phyloP scores from a whole-genome alignment of 1,140 invertebrate species.

The Cydia strobilella region DNA sequence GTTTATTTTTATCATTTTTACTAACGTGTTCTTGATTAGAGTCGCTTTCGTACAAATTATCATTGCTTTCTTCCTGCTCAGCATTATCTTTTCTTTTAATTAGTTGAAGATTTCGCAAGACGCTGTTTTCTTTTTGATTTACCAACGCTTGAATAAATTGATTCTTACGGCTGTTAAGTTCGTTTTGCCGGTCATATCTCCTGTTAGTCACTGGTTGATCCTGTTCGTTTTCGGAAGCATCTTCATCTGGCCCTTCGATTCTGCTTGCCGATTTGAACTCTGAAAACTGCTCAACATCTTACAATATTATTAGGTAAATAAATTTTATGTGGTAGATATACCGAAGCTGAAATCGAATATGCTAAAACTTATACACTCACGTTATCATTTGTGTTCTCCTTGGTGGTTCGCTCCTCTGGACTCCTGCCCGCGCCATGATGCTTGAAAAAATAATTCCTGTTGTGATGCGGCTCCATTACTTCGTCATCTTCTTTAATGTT shows the following conservation, averaged over 20 bases:
- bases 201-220: constrained; percentile 4
- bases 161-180: not conserved
- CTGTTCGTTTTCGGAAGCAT: not conserved
- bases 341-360: not conserved
- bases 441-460: not conserved
- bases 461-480: constrained; percentile 6
- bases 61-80: constrained; percentile 37
- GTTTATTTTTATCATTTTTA: constrained; percentile 40
- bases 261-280: not conserved
- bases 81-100: not conserved
- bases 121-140: not conserved
- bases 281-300: constrained; percentile 10
- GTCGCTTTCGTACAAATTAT: constrained; percentile 44
- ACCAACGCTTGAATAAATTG: not conserved
- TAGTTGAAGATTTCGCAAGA: not conserved
- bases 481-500: not conserved
- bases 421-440: not conserved
- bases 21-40: constrained; percentile 39
- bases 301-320: too few species aligned
- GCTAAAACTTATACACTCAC: not conserved
- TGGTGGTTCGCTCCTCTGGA: not conserved
- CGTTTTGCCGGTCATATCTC: not conserved
- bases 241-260: constrained; percentile 3
- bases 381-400: constrained; percentile 11
- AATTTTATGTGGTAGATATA: too few species aligned